phyloP scores from a whole-genome alignment of 2,113 vertebrate species.

The Eclectus roratus region DNA sequence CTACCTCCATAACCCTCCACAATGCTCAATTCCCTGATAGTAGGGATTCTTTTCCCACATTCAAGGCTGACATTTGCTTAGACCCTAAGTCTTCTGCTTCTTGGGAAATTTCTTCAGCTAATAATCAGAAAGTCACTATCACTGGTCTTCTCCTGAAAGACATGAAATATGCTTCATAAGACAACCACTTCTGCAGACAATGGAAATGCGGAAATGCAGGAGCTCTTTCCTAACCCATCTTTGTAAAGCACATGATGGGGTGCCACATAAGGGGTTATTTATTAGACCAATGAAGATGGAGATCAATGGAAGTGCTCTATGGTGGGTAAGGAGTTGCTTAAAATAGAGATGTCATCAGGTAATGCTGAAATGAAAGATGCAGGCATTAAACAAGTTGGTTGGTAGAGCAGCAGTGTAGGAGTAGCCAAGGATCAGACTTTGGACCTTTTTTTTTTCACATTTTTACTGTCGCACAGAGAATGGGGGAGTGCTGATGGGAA shows the following conservation, averaged over 20 bases:
- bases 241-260: neutral
- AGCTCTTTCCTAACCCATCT: neutral
- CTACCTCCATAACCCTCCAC: neutral
- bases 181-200: neutral
- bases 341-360: neutral
- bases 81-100: neutral
- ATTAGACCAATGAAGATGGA: neutral
- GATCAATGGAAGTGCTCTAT: neutral
- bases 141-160: neutral
- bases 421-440: neutral
- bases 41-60: neutral
- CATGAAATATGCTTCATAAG: neutral
- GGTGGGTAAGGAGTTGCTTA: neutral
- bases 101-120: neutral
- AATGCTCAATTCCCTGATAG: neutral
- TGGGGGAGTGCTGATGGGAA: neutral
- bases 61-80: neutral
- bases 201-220: neutral
- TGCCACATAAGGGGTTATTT: neutral
- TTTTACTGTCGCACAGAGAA: neutral
- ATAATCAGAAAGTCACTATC: neutral
- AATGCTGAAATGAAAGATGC: neutral
- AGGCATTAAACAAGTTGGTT: neutral
- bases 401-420: neutral
- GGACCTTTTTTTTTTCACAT: neutral